These are phyloP conservation scores for Uria aalge DNA, from an alignment of 2,113 vertebrate genomes.

Conservation along the genomic window DNA sequence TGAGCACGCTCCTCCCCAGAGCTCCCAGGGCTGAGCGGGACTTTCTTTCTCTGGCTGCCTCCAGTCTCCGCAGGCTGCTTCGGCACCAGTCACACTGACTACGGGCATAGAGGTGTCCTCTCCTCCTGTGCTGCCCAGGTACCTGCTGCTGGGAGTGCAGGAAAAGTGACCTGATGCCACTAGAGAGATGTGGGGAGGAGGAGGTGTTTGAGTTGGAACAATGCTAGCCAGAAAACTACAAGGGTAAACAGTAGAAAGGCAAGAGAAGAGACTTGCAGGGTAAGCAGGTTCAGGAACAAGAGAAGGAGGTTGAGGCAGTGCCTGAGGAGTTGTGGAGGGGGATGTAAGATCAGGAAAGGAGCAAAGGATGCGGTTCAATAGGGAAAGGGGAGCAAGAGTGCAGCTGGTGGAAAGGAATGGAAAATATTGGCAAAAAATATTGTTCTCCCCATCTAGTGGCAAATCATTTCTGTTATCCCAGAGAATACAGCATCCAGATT, in stretches of 20 bases:
- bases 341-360: neutral
- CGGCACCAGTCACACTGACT: accelerated
- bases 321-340: neutral
- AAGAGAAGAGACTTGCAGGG: neutral
- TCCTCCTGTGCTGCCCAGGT: neutral
- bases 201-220: neutral
- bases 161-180: neutral
- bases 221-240: neutral
- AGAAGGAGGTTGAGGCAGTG: neutral
- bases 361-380: accelerated
- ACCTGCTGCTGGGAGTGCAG: neutral
- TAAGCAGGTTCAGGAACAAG: neutral
- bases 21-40: neutral
- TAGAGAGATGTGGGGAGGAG: neutral
- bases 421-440: neutral
- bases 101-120: neutral
- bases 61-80: neutral
- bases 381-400: neutral
- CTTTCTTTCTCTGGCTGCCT: neutral
- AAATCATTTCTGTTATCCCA: neutral
- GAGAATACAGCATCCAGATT: neutral
- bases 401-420: neutral
- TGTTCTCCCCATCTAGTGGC: neutral
- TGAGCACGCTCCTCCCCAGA: neutral
- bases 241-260: neutral